phyloP scores from a whole-genome alignment of 2,888 invertebrate genomes.

The Volucella zonaria region DNA sequence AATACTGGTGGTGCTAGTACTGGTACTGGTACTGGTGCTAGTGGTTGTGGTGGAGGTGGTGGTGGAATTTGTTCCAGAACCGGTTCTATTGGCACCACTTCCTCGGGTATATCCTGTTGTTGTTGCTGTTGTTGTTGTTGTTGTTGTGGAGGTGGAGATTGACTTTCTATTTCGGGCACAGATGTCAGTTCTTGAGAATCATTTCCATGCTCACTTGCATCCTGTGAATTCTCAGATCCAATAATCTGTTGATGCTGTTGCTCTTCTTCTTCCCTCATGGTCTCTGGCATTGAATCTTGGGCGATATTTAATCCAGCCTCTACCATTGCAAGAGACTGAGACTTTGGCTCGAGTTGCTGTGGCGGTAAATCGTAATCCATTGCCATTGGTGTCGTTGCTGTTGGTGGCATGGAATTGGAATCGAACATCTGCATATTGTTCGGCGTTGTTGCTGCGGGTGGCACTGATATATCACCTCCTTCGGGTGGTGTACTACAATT shows the following conservation, averaged over 20 bases:
- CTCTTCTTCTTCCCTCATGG: constrained; percentile 53
- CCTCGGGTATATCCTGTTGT: constrained; percentile 34
- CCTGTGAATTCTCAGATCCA: constrained; percentile 64
- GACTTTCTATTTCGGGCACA: constrained; percentile 37
- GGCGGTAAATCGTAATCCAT: constrained; percentile 70
- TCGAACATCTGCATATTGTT: constrained; percentile 76
- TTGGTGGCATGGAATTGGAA: constrained; percentile 79
- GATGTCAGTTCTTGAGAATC: constrained; percentile 56
- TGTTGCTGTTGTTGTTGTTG: constrained; percentile 9
- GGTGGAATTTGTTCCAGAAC: constrained; percentile 30
- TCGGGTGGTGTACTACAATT: constrained; percentile 69
- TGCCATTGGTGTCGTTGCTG: constrained; percentile 74
- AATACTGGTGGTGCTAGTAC: too few relatives aligned
- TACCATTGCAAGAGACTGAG: constrained; percentile 31
- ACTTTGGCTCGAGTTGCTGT: constrained; percentile 47
- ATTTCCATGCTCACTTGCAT: constrained; percentile 67
- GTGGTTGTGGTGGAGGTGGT: neutral
- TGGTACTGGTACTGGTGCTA: too few relatives aligned
- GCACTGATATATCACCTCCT: constrained; percentile 43
- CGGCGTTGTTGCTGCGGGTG: constrained; percentile 55
- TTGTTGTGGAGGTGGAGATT: constrained; percentile 33
- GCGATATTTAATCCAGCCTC: constrained; percentile 45
- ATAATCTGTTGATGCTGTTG: constrained; percentile 53
- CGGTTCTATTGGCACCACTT: constrained; percentile 51
- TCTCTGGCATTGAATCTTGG: constrained; percentile 69